Percentiles rank a stretch among this genome's conserved stretches.
phyloP scores from a whole-genome alignment of 2,797 vertebrate genomes.

The Chloroceryle inda region DNA sequence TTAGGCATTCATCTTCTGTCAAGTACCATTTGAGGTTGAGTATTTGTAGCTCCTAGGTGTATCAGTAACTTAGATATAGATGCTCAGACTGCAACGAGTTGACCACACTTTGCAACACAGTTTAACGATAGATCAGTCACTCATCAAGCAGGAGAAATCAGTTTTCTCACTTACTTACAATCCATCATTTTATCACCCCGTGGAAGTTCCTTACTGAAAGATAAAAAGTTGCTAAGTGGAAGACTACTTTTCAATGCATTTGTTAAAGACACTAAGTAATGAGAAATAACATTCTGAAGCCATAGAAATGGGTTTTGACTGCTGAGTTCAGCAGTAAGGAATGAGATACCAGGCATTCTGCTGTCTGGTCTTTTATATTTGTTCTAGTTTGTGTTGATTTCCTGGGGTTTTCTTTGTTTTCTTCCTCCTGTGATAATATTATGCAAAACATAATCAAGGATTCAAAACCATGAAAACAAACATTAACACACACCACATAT shows the following conservation, averaged over 20 bases:
- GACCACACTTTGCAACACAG: not conserved
- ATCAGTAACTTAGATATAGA: not conserved
- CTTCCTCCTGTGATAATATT: not conserved
- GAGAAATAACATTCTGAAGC: not conserved
- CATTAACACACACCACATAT: not conserved
- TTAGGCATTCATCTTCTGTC: not conserved
- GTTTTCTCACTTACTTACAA: not conserved
- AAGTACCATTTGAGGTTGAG: not conserved
- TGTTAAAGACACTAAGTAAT: not conserved
- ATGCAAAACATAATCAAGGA: not conserved
- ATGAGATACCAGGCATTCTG: not conserved
- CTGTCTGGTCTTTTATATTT: not conserved
- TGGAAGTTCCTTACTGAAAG: not conserved
- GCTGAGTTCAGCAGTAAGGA: not conserved
- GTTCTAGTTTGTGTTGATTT: no score
- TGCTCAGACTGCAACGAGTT: not conserved
- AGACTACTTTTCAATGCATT: not conserved
- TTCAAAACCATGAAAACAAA: not conserved
- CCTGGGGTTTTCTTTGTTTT: not conserved
- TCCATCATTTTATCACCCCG: not conserved
- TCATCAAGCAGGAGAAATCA: not conserved
- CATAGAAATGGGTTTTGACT: not conserved
- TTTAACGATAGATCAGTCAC: not conserved
- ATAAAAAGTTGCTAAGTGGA: not conserved
- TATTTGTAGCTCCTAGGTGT: not conserved